A percentile compares a stretch with the other conserved stretches of the same genome.
Evolutionary conservation across 2,113 vertebrate species (phyloP).

Genomic region (Brachirus orientalis): DNA sequence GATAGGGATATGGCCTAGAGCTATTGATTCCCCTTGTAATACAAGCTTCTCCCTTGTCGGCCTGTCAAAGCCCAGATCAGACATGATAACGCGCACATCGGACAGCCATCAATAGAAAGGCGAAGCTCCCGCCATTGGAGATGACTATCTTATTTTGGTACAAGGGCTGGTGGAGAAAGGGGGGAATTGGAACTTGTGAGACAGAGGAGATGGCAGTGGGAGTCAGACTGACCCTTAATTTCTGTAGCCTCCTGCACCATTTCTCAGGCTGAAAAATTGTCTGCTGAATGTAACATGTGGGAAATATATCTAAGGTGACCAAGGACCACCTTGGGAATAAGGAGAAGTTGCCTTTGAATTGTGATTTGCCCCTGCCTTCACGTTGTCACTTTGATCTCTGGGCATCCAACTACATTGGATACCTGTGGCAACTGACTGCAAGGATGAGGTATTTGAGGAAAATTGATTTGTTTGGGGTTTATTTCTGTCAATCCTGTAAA

Average conservation of each 20-base stretch:
- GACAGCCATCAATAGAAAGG: conserved; percentile 66
- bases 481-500: conserved; percentile 32
- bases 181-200: conserved; percentile 20
- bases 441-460: conserved; percentile 44
- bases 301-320: conserved; percentile 50
- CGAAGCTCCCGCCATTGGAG: conserved; percentile 59
- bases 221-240: conserved; percentile 32
- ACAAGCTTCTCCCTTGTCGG: conserved; percentile 78
- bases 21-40: conserved; percentile 81
- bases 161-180: conserved; percentile 6
- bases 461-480: conserved; percentile 68
- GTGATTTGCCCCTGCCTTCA: conserved; percentile 48
- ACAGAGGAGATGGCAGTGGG: conserved; percentile 13
- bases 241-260: conserved; percentile 29
- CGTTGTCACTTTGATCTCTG: conserved; percentile 58
- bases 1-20: conserved; percentile 70
- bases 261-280: conserved; percentile 31
- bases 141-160: conserved; percentile 68
- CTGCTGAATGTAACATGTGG: conserved; percentile 4
- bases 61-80: conserved; percentile 79
- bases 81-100: conserved; percentile 74
- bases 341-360: conserved; percentile 51
- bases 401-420: conserved; percentile 45
- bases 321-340: conserved; percentile 22
- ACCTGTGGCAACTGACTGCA: conserved; percentile 56